Percentiles rank a stretch among this genome's conserved stretches.
These are phyloP conservation scores for Lagenorhynchus albirostris DNA, from an alignment of 2,113 vertebrate genomes.

Conservation along the genomic window DNA sequence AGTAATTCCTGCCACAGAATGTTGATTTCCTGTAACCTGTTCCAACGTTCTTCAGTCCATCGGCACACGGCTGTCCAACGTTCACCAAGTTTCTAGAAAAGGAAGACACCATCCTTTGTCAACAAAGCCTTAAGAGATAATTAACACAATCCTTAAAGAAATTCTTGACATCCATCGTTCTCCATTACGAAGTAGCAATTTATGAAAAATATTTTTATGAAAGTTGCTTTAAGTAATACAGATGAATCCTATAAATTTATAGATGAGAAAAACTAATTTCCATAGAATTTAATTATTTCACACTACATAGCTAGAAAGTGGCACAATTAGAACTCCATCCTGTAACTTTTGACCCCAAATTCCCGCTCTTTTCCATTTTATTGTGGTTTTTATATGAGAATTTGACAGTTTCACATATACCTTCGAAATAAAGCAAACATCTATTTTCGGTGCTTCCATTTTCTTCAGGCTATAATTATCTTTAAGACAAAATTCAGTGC, in stretches of 20 bases:
- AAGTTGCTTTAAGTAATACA: neutral
- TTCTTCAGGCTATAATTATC: neutral
- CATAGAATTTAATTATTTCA: neutral
- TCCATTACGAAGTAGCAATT: neutral
- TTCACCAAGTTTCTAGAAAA: constrained; percentile 90
- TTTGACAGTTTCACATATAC: neutral
- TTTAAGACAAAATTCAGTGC: neutral
- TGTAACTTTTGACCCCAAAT: neutral
- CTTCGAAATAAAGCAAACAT: neutral
- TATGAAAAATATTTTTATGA: neutral
- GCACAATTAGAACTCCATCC: neutral
- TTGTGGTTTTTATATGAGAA: neutral
- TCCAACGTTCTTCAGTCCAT: constrained; percentile 95
- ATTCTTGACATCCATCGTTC: neutral
- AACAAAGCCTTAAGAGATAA: neutral
- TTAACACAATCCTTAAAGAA: neutral
- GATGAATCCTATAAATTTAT: neutral
- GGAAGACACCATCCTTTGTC: neutral
- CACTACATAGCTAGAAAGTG: neutral
- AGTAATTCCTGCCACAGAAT: constrained; percentile 92
- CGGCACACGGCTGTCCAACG: constrained; percentile 97
- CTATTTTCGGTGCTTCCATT: neutral
- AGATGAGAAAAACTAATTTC: neutral
- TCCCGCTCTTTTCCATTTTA: neutral
- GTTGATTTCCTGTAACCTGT: constrained; percentile 90